phyloP scores from a whole-genome alignment of 2,113 vertebrate species.

The Prionailurus bengalensis region DNA sequence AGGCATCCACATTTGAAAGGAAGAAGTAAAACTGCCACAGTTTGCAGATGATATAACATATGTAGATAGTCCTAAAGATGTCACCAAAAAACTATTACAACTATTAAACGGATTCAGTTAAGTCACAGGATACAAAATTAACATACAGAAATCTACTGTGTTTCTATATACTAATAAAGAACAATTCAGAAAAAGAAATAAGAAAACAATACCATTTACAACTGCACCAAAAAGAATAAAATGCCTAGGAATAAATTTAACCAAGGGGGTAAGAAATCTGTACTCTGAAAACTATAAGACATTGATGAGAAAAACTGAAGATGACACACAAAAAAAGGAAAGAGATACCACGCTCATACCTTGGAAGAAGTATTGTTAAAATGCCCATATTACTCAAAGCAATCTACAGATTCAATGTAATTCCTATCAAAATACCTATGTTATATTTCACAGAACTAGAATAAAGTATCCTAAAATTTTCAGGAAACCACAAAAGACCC shows the following conservation, averaged over 20 bases:
- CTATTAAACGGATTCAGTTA: neutral
- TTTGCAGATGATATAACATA: neutral
- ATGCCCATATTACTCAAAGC: neutral
- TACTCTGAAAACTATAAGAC: neutral
- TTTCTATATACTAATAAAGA: neutral
- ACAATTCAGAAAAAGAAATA: neutral
- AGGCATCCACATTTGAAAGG: neutral
- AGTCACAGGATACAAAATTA: neutral
- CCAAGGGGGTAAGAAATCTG: neutral
- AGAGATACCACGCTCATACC: neutral
- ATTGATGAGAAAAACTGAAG: neutral
- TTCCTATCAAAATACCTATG: neutral
- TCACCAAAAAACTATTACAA: neutral
- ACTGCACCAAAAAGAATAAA: neutral
- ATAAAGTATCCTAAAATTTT: neutral
- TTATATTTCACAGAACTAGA: neutral
- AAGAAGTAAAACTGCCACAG: neutral
- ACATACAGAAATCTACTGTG: neutral
- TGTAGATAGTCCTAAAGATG: neutral
- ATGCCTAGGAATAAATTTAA: neutral
- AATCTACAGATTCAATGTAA: neutral
- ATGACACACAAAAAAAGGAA: neutral
- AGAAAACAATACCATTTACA: neutral
- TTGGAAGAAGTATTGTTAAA: neutral
- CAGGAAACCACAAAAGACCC: neutral